Conservation (phyloP, 2,888 invertebrate genomes). For the Cephalotes varians region DNA sequence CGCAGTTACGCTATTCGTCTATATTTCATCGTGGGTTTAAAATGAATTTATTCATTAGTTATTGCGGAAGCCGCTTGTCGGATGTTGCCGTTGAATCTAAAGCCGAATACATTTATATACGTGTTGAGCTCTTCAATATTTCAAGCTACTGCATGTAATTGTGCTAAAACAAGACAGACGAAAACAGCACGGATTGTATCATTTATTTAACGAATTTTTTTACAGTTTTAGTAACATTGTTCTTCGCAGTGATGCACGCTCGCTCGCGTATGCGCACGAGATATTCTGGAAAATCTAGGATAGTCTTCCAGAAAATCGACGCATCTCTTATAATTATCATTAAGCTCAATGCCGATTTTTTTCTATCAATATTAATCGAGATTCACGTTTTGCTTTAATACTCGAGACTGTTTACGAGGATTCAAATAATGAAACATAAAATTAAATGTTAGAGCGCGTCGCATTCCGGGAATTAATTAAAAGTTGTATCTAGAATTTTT, state of each 20-base stretch:
- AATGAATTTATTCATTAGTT: slow-evolving; percentile 27
- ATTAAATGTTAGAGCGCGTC: background rate
- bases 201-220: slow-evolving; percentile 43
- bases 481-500: background rate
- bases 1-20: background rate
- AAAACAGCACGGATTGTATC: slow-evolving; percentile 5
- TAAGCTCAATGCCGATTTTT: background rate
- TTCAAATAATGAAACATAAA: background rate
- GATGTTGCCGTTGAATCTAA: slow-evolving; percentile 8
- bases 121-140: slow-evolving; percentile 39
- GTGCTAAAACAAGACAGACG: slow-evolving; percentile 26
- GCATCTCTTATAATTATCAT: too few relatives aligned
- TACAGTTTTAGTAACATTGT: slow-evolving; percentile 3
- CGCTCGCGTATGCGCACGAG: background rate
- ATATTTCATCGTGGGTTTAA: background rate
- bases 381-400: background rate
- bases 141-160: slow-evolving; percentile 6
- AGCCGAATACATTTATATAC: background rate
- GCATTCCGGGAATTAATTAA: slow-evolving; percentile 7
- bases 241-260: background rate
- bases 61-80: slow-evolving; percentile 1
- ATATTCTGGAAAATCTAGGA: background rate
- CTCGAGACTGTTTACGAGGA: background rate
- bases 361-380: background rate
- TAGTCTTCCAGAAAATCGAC: background rate